Evolutionary conservation across 2,797 vertebrate genomes (phyloP).

Genomic region (Malurus splendens): DNA sequence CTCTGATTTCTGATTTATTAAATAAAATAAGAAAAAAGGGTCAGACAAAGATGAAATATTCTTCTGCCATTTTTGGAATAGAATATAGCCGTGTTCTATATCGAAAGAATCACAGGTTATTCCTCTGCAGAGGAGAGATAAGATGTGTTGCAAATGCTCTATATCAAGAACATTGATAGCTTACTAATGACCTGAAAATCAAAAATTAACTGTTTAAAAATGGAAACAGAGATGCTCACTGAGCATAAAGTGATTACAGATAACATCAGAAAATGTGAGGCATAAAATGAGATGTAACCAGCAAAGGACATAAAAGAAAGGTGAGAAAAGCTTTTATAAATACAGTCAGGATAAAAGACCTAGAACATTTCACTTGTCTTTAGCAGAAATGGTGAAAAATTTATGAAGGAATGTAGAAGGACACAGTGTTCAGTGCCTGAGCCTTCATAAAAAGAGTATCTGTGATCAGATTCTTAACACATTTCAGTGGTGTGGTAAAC

Average conservation of each 20-base stretch:
- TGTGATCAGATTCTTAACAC: neutral
- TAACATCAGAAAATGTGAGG: neutral
- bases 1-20: neutral
- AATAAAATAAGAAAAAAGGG: neutral
- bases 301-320: neutral
- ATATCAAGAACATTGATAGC: neutral
- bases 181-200: constrained; percentile 9
- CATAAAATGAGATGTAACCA: neutral
- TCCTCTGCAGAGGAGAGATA: neutral
- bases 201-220: constrained; percentile 2
- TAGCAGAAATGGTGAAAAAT: neutral
- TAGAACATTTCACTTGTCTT: neutral
- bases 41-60: neutral
- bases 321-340: neutral
- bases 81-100: neutral
- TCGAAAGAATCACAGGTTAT: neutral
- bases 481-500: neutral
- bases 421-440: neutral
- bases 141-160: neutral
- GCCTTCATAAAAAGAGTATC: neutral
- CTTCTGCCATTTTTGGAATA: neutral
- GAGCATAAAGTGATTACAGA: neutral
- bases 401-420: neutral
- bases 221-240: neutral
- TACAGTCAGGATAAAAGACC: neutral